phyloP scores from a whole-genome alignment of 2,888 invertebrate species.

The Watsonalla cultraria region DNA sequence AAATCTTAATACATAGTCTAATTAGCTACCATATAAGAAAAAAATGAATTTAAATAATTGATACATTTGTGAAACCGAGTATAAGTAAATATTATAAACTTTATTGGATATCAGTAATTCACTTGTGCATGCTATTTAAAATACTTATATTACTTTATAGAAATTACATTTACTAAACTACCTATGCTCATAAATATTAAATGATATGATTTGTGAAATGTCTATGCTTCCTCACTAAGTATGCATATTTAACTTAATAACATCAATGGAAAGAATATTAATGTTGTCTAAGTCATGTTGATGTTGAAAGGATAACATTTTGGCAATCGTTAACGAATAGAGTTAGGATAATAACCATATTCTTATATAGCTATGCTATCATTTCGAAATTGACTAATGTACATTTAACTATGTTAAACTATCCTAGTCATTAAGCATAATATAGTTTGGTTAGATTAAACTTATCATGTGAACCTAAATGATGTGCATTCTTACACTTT shows the following conservation, averaged over 20 bases:
- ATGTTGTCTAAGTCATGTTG: not conserved
- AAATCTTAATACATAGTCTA: constrained; percentile 19
- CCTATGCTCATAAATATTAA: constrained; percentile 42
- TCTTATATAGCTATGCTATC: constrained; percentile 29
- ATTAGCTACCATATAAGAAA: constrained; percentile 22
- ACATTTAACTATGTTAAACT: constrained; percentile 11
- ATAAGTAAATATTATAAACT: constrained; percentile 7
- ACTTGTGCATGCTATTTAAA: constrained; percentile 29
- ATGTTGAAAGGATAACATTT: constrained; percentile 8
- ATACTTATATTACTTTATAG: constrained; percentile 27
- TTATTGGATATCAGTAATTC: constrained; percentile 11
- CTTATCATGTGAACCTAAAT: too few species aligned
- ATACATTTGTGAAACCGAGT: not conserved
- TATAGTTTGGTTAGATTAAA: not conserved
- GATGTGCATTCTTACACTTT: not conserved
- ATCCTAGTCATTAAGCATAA: not conserved
- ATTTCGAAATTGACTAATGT: constrained; percentile 29
- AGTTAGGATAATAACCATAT: constrained; percentile 13
- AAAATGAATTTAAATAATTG: constrained; percentile 12
- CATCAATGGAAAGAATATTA: not conserved
- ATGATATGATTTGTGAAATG: constrained; percentile 63
- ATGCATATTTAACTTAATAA: not conserved
- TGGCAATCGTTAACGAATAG: constrained; percentile 21
- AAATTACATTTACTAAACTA: constrained; percentile 33
- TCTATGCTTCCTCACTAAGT: not conserved